Base-by-base conservation (phyloP, 23 tunicate genomes). In the Ciona savignyi region DNA sequence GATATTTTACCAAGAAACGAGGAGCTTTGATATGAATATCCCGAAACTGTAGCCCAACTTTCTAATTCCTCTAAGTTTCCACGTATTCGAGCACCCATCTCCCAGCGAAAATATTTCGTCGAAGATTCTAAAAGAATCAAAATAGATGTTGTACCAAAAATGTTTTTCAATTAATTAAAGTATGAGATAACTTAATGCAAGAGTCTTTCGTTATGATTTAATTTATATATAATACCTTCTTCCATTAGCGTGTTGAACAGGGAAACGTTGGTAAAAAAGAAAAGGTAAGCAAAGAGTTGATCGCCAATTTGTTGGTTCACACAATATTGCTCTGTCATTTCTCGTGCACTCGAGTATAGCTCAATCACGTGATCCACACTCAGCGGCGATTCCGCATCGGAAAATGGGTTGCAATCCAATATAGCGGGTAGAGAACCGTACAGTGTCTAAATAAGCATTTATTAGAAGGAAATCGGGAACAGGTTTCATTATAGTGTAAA, bases 201-300 rank as follows among this genome's bases (percentile, higher is more conserved):
- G 20, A 49, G 20, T 49, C 20, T 49, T 49, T 49, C n/a, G n/a
- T n/a, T n/a, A n/a, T n/a, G n/a, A n/a, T n/a, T n/a, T n/a, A n/a
- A n/a, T n/a, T 21, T 11, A 23, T 9, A 26, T 19, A 51, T 19
- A 74, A 73, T 60, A 90, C 97, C 97, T 51, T 79, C 85, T 33
- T 90, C 97, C 89, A 90, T 90, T 3, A 90, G 60, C 20, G 89
- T 90, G 69, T 90, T 90, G 82, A 90, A 90, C 25, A 90, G 79
- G 0, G 97, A 90, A 0, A 90, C 86, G 51, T 84, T 90, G 3
- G 85, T 83, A 79, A 90, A 90, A 82, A 90, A 90, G 63, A 90
- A 90, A 21, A 90, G 79, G 66, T 90, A 90, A 34, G 90, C 86
- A 51, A 90, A 90, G 0, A 90, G 70, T 62, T 90, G 97, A 32